Conservation (phyloP, 2,888 invertebrate genomes). For the Uropetala carovei region DNA sequence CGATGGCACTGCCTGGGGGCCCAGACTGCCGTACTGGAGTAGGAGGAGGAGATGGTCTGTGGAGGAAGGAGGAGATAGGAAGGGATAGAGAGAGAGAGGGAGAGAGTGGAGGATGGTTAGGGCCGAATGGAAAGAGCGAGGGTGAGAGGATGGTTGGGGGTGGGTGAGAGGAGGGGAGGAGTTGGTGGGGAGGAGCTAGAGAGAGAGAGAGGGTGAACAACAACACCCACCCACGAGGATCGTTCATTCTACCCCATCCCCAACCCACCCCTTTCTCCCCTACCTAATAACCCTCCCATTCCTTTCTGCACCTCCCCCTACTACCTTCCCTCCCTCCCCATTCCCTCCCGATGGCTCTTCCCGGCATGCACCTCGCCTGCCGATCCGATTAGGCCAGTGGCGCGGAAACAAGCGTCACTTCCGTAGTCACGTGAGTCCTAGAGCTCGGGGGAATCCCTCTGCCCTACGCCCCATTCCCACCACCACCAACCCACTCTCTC, state of each 20-base stretch:
- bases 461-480: neutral
- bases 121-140: neutral
- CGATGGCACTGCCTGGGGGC: constrained; percentile 23
- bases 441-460: neutral
- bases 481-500: neutral
- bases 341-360: neutral
- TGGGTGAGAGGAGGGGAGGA: neutral
- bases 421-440: constrained; percentile 62
- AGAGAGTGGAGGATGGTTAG: neutral
- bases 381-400: constrained; percentile 66
- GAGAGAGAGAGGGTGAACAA: constrained; percentile 5
- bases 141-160: neutral
- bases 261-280: neutral
- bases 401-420: constrained; percentile 65
- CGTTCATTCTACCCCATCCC: neutral
- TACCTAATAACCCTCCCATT: neutral
- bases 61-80: neutral
- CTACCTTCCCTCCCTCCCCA: neutral
- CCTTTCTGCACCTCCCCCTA: neutral
- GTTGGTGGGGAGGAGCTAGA: neutral
- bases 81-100: neutral
- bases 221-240: constrained; percentile 35
- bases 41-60: neutral
- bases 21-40: constrained; percentile 38
- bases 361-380: constrained; percentile 58